Conservation (phyloP, 2,888 invertebrate species). For the Ischnura elegans region DNA sequence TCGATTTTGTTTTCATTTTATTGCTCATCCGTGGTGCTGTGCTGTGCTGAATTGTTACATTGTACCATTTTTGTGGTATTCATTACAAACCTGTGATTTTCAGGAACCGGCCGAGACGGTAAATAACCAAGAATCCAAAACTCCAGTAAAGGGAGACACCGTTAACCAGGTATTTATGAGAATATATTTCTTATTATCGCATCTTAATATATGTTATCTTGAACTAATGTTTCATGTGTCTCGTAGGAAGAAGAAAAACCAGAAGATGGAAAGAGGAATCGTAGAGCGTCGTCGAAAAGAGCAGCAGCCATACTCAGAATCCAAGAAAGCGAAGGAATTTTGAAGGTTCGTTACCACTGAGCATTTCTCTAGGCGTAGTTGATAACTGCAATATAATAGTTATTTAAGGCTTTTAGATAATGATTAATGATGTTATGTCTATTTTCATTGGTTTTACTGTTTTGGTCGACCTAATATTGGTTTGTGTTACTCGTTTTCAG, state of each 20-base stretch:
- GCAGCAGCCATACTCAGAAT: constrained; percentile 40
- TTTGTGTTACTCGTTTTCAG: constrained; percentile 75
- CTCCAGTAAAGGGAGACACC: constrained; percentile 42
- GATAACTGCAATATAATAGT: background rate
- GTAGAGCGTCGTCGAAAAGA: constrained; percentile 56
- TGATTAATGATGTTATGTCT: background rate
- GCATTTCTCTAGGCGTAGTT: background rate
- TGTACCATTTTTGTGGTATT: background rate
- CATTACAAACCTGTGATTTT: background rate
- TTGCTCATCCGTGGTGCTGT: background rate
- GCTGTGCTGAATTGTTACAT: background rate
- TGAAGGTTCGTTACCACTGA: constrained; percentile 44
- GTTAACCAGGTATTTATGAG: constrained; percentile 29
- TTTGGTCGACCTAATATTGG: too few relatives aligned
- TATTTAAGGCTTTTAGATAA: background rate
- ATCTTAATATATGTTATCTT: background rate
- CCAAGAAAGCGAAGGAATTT: constrained; percentile 50
- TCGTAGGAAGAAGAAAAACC: constrained; percentile 39
- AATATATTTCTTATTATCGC: background rate
- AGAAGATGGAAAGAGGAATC: constrained; percentile 66
- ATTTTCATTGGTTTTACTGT: too few relatives aligned
- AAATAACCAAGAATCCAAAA: constrained; percentile 54
- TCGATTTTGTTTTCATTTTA: background rate
- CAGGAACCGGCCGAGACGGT: constrained; percentile 23
- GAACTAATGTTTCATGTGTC: background rate